Conservation (phyloP, 2,113 vertebrate genomes). For the Etheostoma spectabile region DNA sequence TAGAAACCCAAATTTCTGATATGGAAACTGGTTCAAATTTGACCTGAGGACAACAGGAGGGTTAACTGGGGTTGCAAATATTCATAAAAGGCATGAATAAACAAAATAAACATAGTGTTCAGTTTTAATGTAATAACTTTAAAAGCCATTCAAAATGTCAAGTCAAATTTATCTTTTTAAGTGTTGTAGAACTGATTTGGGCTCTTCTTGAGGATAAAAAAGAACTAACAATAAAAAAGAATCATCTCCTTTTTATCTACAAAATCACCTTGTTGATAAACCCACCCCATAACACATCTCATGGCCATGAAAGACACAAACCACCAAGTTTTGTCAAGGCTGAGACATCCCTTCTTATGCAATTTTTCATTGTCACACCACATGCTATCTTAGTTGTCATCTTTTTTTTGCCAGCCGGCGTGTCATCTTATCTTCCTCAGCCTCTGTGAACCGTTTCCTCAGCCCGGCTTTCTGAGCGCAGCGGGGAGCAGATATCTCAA, state of each 20-base stretch:
- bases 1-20: too few species aligned
- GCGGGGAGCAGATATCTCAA: conserved; percentile 57
- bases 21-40: too few species aligned
- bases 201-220: neutral
- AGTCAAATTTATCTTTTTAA: neutral
- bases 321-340: conserved; percentile 43
- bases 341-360: conserved; percentile 49
- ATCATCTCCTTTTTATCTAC: conserved; percentile 14
- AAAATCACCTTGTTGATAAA: conserved; percentile 43
- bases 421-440: conserved; percentile 56
- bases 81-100: too few species aligned
- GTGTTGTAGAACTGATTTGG: conserved; percentile 3
- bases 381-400: conserved; percentile 51
- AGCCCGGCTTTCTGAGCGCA: conserved; percentile 32
- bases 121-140: neutral
- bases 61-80: too few species aligned
- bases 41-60: too few species aligned
- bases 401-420: conserved; percentile 29
- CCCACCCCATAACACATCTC: neutral
- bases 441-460: conserved; percentile 46
- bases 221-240: neutral
- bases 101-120: neutral
- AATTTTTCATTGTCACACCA: conserved; percentile 58
- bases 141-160: conserved; percentile 26
- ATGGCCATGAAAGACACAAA: conserved; percentile 13